Percentiles rank a stretch among this genome's conserved stretches.
Evolutionary conservation across 1,140 invertebrate species (phyloP).

Genomic region (Aphelinus atriplicis): DNA sequence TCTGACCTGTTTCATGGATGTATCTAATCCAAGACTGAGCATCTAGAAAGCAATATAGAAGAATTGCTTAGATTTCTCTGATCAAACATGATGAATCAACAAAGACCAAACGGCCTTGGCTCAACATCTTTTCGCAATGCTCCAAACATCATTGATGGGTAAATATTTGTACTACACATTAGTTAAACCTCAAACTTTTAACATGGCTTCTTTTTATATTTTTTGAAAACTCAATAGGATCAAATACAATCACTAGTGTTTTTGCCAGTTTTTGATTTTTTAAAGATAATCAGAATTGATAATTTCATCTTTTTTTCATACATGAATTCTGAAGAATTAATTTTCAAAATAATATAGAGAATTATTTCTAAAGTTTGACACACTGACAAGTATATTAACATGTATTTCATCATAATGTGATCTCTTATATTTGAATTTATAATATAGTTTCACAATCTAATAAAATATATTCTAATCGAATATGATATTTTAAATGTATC

Average conservation of each 20-base stretch:
- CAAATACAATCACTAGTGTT: too few species aligned
- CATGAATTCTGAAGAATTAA: too few species aligned
- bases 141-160: slow-evolving; percentile 49
- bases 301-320: too few species aligned
- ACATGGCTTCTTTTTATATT: too few species aligned
- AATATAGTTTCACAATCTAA: background rate
- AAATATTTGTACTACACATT: slow-evolving; percentile 10
- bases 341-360: too few species aligned
- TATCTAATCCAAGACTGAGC: background rate
- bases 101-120: slow-evolving; percentile 42
- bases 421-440: background rate
- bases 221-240: too few species aligned
- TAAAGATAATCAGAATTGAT: too few species aligned
- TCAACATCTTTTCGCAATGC: slow-evolving; percentile 50
- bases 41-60: background rate
- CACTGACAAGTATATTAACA: too few species aligned
- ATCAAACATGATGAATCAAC: slow-evolving; percentile 48
- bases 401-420: too few species aligned
- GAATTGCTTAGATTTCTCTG: background rate
- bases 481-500: background rate
- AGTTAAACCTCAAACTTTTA: too few species aligned
- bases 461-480: background rate
- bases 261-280: too few species aligned
- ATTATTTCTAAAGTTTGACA: too few species aligned
- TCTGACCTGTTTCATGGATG: slow-evolving; percentile 12